Conservation (phyloP, 2,113 vertebrate genomes). For the Laticauda colubrina region DNA sequence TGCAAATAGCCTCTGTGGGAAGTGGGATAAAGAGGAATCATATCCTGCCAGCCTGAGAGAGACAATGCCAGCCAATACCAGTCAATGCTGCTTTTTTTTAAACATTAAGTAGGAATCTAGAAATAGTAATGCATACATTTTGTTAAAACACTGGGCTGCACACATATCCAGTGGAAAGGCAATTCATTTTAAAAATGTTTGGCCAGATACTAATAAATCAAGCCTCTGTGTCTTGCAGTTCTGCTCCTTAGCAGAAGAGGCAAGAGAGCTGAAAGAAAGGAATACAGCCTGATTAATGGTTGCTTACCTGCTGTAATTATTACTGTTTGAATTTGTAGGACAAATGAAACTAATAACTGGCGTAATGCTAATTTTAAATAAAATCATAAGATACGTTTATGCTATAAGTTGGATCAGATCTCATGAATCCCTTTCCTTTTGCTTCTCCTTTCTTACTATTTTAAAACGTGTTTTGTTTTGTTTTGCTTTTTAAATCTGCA, state of each 20-base stretch:
- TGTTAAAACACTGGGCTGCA: not conserved
- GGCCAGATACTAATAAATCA: not conserved
- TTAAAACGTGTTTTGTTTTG: constrained; percentile 5
- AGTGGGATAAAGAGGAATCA: not conserved
- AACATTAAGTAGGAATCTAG: not conserved
- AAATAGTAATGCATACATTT: not conserved
- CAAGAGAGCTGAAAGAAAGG: not conserved
- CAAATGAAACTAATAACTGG: not conserved
- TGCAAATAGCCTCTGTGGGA: not conserved
- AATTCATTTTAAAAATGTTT: not conserved
- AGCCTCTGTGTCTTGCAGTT: not conserved
- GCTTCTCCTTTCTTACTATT: not conserved
- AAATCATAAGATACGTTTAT: not conserved
- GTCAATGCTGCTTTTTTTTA: not conserved
- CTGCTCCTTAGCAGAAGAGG: not conserved
- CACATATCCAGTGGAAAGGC: not conserved
- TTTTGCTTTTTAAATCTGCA: constrained; percentile 56
- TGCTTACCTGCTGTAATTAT: not conserved
- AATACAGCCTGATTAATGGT: not conserved
- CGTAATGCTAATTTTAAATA: not conserved
- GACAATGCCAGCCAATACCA: not conserved
- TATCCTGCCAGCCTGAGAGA: not conserved
- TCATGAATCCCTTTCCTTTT: not conserved
- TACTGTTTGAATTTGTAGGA: not conserved
- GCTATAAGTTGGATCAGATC: not conserved